Evolutionary conservation across 2,113 vertebrate genomes (phyloP).

Genomic region (Austrofundulus limnaeus): DNA sequence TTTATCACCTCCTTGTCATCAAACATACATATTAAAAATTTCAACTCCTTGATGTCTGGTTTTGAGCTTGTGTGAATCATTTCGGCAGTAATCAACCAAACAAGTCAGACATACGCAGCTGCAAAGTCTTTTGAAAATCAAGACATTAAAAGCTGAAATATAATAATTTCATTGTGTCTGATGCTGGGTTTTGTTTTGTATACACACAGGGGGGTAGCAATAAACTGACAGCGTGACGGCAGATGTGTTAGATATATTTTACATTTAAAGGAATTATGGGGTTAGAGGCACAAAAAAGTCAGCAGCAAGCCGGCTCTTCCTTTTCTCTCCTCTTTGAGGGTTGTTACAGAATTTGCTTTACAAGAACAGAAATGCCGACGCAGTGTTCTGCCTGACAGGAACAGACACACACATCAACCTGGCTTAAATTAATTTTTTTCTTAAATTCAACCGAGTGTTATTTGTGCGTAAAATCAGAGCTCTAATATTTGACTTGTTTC

Average conservation of each 20-base stretch:
- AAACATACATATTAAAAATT: conserved; percentile 19
- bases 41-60: conserved; percentile 22
- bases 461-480: conserved; percentile 21
- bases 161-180: conserved; percentile 9
- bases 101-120: conserved; percentile 24
- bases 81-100: conserved; percentile 40
- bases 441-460: conserved; percentile 5
- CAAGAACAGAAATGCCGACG: not conserved
- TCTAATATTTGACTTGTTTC: conserved; percentile 11
- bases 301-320: conserved; percentile 11
- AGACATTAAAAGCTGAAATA: conserved; percentile 16
- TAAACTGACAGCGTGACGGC: conserved; percentile 13
- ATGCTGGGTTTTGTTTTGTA: not conserved
- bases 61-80: conserved; percentile 33
- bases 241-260: conserved; percentile 14
- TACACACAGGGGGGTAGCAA: conserved; percentile 19
- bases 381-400: not conserved
- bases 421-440: conserved; percentile 3
- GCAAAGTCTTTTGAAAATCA: conserved; percentile 11
- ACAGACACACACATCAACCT: conserved; percentile 1
- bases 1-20: conserved; percentile 33
- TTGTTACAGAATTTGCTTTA: conserved; percentile 12
- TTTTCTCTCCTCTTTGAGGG: not conserved
- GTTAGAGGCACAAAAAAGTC: conserved; percentile 12
- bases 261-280: conserved; percentile 1